Evolutionary conservation across 2,888 invertebrate species (phyloP), one percentile per base, ranked within the genome.

Genomic region (Melinaea marsaeus): DNA sequence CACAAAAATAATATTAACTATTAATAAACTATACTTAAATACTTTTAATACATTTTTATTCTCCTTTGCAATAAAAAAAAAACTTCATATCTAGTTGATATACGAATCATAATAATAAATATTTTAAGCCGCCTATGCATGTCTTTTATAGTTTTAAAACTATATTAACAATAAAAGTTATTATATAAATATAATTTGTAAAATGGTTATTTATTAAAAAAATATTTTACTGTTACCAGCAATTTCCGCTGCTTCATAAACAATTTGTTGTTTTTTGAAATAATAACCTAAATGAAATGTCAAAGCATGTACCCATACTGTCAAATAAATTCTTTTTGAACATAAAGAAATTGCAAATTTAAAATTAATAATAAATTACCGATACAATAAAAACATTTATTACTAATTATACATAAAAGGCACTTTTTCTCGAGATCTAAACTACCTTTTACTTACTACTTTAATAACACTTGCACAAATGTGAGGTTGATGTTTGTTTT

Each of bases 1-100:
- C 22, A 22, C 22, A 22, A 72, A 84, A 86, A 85, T 22, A 22
- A 22, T 22, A 22, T 22, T 22, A 22, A 22, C 22, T 22, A 22
- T 22, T 1, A 22, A 22, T 22, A 22, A 22, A 22, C 22, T 22
- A 22, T 22, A 22, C 22, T 22, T 22, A 22, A 22, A 22, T 22
- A 22, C 22, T 22, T 22, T 22, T 22, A 22, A 22, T 22, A 22
- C 22, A 22, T 22, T 22, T 22, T 22, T 22, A 22, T 22, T 22
- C 0, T 22, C 22, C 22, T 22, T 87, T 22, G 1, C 22, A 22
- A 22, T 22, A 22, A 22, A 22, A 22, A 22, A 22, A 22, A 22
- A 22, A 22, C 0, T 32, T 51, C 77, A 51, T 32, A 32, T n/a
- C 9, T 51, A 32, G 32, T 32, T 51, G 9, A 51, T 11, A 51